Percentiles rank a stretch among this genome's conserved stretches.
These are phyloP conservation scores for Clarias fuscus DNA, from an alignment of 2,797 vertebrate genomes.

Conservation along the genomic window DNA sequence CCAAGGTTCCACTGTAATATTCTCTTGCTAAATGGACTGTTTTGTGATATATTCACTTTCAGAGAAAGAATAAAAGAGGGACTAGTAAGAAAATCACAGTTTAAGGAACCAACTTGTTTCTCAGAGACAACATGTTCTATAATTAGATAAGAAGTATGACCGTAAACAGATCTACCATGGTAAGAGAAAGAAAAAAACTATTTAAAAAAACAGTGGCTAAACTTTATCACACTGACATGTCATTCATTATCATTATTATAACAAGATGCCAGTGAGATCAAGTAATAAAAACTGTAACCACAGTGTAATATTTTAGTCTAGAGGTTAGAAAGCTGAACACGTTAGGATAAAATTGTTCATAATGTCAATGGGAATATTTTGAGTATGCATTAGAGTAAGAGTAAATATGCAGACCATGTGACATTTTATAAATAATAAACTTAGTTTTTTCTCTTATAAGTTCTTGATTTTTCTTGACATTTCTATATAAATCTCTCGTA, in stretches of 20 bases:
- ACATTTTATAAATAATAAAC: not conserved
- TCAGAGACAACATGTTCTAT: not conserved
- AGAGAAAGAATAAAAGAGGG: not conserved
- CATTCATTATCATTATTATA: not conserved
- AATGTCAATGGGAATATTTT: not conserved
- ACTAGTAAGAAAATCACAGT: not conserved
- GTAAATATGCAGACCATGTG: not conserved
- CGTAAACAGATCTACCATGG: not conserved
- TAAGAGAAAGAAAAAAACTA: not conserved
- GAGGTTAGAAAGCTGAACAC: not conserved
- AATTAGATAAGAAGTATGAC: not conserved
- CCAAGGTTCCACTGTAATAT: too few species aligned
- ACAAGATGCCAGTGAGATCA: not conserved
- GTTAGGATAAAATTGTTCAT: not conserved
- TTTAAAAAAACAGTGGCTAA: too few species aligned
- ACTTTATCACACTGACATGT: not conserved
- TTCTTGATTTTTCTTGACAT: not conserved
- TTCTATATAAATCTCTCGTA: not conserved
- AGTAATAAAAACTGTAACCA: not conserved
- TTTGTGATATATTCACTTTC: not conserved
- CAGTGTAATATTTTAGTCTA: not conserved
- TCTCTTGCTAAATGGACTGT: too few species aligned
- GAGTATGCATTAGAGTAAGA: not conserved
- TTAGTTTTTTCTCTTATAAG: not conserved
- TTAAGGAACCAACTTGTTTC: not conserved